Conservation (phyloP, 2,113 vertebrate species). For the Paramormyrops kingsleyae region DNA sequence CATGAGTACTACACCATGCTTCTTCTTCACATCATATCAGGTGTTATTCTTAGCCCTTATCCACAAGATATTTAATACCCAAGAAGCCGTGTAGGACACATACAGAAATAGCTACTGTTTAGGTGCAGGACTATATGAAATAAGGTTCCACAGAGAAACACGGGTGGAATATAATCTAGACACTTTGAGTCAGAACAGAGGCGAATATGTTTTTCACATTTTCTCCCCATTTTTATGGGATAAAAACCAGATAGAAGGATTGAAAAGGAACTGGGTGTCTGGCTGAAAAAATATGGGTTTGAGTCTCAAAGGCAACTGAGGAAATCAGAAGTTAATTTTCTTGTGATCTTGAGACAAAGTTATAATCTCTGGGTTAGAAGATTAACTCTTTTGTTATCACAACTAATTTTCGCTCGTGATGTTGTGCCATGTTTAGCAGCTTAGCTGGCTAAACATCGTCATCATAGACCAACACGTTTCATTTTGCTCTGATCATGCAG, state of each 20-base stretch:
- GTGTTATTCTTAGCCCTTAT: background rate
- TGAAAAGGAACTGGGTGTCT: background rate
- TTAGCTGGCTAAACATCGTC: background rate
- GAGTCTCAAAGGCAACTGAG: background rate
- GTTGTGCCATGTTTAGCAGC: background rate
- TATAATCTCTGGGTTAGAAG: background rate
- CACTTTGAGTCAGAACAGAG: background rate
- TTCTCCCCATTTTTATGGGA: background rate
- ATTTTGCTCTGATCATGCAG: background rate
- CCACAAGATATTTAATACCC: background rate
- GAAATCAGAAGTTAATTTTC: background rate
- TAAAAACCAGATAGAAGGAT: background rate
- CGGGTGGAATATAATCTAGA: background rate
- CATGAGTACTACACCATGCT: background rate
- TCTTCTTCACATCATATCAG: background rate
- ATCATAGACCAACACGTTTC: background rate
- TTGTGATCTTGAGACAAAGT: background rate
- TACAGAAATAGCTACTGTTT: background rate
- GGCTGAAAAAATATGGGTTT: background rate
- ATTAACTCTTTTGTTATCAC: background rate
- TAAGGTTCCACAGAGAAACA: background rate
- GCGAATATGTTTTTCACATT: background rate
- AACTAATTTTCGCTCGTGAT: background rate
- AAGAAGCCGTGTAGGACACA: background rate
- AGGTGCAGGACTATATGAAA: background rate